A percentile compares a stretch with the other conserved stretches of the same genome.
These are phyloP conservation scores for Sprattus sprattus DNA, from an alignment of 2,113 vertebrate genomes.

Conservation along the genomic window DNA sequence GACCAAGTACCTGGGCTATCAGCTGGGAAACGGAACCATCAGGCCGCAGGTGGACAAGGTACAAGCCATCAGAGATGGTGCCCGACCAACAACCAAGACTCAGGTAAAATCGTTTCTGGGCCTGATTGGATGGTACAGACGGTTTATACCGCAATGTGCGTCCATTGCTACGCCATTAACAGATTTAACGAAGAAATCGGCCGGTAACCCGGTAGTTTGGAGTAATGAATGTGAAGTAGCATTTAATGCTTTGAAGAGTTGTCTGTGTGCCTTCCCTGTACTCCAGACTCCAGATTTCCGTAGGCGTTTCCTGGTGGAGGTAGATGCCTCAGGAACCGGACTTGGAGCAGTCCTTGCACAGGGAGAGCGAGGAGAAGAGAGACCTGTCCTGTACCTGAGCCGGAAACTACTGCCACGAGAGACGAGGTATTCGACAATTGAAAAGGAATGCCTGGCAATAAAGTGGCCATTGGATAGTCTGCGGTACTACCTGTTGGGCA, in stretches of 20 bases:
- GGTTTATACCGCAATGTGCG: constrained; percentile 31
- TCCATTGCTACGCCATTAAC: constrained; percentile 1
- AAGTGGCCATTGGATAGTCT: constrained; percentile 27
- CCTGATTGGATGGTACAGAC: constrained; percentile 25
- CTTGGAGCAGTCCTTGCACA: not conserved
- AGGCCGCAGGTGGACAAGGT: constrained; percentile 5
- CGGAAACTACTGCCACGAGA: not conserved
- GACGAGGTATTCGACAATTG: not conserved
- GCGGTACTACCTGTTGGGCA: not conserved
- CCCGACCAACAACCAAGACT: constrained; percentile 20
- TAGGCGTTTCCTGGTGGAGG: not conserved
- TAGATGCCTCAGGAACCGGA: not conserved
- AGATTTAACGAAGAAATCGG: too few species aligned
- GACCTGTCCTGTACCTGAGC: not conserved
- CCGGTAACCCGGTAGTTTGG: too few species aligned
- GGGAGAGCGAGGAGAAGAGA: not conserved
- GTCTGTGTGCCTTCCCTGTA: not conserved
- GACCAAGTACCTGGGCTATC: constrained; percentile 19
- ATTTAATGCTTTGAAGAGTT: not conserved
- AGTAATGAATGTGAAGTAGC: not conserved
- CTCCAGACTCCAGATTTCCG: not conserved
- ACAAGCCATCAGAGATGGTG: too few species aligned
- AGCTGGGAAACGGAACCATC: not conserved
- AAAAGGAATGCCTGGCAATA: constrained; percentile 1
- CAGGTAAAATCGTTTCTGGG: constrained; percentile 27